A percentile compares a stretch with the other conserved stretches of the same genome.
Evolutionary conservation across 2,888 invertebrate species (phyloP).

Genomic region (Calameuta pallipes): DNA sequence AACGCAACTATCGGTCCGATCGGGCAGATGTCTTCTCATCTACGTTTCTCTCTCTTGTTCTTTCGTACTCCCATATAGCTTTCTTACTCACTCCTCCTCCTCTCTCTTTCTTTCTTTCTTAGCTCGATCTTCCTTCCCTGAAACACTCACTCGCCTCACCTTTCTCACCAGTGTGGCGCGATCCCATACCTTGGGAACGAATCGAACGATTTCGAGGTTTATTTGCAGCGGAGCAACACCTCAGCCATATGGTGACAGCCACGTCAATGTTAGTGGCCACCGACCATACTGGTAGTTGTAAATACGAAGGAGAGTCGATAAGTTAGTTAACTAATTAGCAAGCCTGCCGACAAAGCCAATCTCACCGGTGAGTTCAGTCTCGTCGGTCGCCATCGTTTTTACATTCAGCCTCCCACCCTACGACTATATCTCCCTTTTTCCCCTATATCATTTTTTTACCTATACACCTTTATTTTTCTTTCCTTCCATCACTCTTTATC

Average conservation of each 20-base stretch:
- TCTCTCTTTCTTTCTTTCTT: not conserved
- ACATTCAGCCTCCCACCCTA: conserved; percentile 24
- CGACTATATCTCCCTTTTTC: conserved; percentile 18
- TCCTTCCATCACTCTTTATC: conserved; percentile 35
- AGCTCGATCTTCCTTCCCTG: conserved; percentile 12
- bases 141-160: conserved; percentile 16
- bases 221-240: conserved; percentile 37
- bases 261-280: conserved; percentile 40
- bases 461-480: conserved; percentile 45
- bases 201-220: conserved; percentile 40
- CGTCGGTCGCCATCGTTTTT: conserved; percentile 58
- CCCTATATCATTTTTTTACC: conserved; percentile 32
- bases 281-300: conserved; percentile 35
- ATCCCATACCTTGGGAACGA: conserved; percentile 20
- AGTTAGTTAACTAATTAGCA: conserved; percentile 67
- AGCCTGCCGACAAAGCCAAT: conserved; percentile 64
- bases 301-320: conserved; percentile 59
- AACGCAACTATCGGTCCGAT: conserved; percentile 57
- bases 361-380: conserved; percentile 45
- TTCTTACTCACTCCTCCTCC: conserved; percentile 13
- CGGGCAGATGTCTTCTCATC: conserved; percentile 48
- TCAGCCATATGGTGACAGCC: conserved; percentile 51
- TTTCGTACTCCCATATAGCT: not conserved
- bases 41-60: conserved; percentile 13
- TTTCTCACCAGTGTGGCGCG: conserved; percentile 9